A percentile compares a stretch with the other conserved stretches of the same genome.
Evolutionary conservation across 92 coral and sea anemone genomes (phyloP).

Genomic region (Phenganax subtilis): DNA sequence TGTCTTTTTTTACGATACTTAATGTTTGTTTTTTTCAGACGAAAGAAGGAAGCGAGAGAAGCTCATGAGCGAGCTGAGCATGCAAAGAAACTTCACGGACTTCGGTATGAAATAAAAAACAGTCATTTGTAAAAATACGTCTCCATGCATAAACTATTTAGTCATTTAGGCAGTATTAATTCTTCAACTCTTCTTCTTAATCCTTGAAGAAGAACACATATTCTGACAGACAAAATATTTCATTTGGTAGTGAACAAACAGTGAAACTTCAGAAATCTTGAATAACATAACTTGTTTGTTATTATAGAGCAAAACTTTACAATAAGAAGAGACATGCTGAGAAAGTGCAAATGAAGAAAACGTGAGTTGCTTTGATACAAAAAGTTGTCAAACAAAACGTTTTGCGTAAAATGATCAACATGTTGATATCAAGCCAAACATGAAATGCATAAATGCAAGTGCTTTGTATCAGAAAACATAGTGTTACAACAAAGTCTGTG

Average conservation of each 20-base stretch:
- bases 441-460: too few relatives aligned
- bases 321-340: slow-evolving; percentile 93
- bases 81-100: slow-evolving; percentile 97
- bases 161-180: not conserved
- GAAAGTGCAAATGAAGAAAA: slow-evolving; percentile 98
- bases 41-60: slow-evolving; percentile 89
- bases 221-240: too few relatives aligned
- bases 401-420: not conserved
- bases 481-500: too few relatives aligned
- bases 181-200: not conserved
- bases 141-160: too few relatives aligned
- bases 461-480: too few relatives aligned
- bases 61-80: slow-evolving; percentile 88
- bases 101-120: slow-evolving; percentile 54
- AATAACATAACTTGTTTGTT: not conserved
- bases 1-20: not conserved
- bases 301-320: slow-evolving; percentile 76
- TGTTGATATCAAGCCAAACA: too few relatives aligned
- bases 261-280: not conserved
- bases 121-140: not conserved
- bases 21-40: slow-evolving; percentile 43
- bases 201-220: not conserved
- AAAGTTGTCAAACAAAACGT: not conserved
- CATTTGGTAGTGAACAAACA: not conserved
- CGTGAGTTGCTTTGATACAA: slow-evolving; percentile 58